Base-by-base conservation (phyloP, 2,888 invertebrate genomes). In the Fragum sueziense region DNA sequence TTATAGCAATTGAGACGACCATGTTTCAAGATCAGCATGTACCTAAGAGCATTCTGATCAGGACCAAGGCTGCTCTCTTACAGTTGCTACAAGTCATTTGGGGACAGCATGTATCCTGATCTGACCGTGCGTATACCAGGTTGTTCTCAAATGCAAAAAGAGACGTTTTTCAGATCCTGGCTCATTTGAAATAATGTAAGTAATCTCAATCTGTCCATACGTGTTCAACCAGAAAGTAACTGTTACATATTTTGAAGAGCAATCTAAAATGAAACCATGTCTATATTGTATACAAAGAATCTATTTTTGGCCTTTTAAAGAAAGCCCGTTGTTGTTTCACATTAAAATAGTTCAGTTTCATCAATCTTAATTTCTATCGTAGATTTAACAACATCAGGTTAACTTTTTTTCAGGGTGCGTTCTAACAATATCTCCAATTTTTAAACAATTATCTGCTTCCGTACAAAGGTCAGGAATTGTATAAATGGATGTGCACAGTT, bases 341-440 rank as follows among this genome's bases (percentile, higher is more conserved):
- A 25, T 1, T 78, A 76, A 7, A 54, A 25, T 75, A 82, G 73
- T 68, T 82, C 81, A 0, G 81, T 78, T 31, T 82, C 81, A 22
- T 78, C 81, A 70, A 75, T 75, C n/a, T 72, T 82, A 9, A 82
- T 78, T 20, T 76, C 72, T 22, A 82, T 82, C 25, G 70, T 75
- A 3, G 81, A 65, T 57, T 76, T 73, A 73, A 82, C 47, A 1
- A 78, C 78, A 25, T 82, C 81, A 29, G 81, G 81, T 78, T 78
- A 82, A 1, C 81, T 78, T 0, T 41, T n/a, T 27, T 31, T 78
- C 72, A 6, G 81, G 81, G n/a, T 78, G 81, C 20, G 57, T 54
- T 4, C 81, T 75, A 25, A 82, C 59, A 29, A 82, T 78, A 33
- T 82, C 81, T 0, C 81, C 78, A 2, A 82, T 82, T 62, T 82